Percentiles rank a stretch among this genome's conserved stretches.
phyloP scores from a whole-genome alignment of 2,888 invertebrate species.

The Drosophila paucipuncta region DNA sequence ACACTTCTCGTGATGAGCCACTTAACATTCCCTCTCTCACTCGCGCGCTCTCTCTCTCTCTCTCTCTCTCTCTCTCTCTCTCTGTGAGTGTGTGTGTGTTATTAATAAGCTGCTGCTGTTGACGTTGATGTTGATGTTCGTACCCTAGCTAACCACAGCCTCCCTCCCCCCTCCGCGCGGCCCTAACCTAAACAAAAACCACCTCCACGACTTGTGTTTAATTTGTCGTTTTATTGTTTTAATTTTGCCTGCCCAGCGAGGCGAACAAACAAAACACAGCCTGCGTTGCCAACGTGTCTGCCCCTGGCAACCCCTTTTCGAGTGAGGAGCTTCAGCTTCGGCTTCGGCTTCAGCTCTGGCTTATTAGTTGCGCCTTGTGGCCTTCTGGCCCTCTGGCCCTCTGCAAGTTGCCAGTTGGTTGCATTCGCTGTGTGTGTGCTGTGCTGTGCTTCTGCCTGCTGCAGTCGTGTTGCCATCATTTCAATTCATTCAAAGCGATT shows the following conservation, averaged over 20 bases:
- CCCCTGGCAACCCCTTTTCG: conserved; percentile 53
- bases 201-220: conserved; percentile 54
- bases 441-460: neutral
- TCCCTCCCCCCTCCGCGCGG: neutral
- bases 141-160: conserved; percentile 3
- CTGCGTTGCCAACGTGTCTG: neutral
- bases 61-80: neutral
- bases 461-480: neutral
- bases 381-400: conserved; percentile 14
- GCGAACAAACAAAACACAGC: conserved; percentile 45
- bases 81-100: conserved; percentile 32
- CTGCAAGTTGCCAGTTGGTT: conserved; percentile 76
- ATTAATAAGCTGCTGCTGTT: conserved; percentile 71
- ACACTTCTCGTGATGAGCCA: conserved; percentile 58
- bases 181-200: neutral
- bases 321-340: conserved; percentile 5
- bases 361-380: conserved; percentile 71
- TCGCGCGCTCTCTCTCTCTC: neutral
- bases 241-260: conserved; percentile 70
- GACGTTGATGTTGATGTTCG: neutral
- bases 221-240: conserved; percentile 76
- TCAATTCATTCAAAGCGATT: neutral
- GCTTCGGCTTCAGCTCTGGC: conserved; percentile 20
- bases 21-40: conserved; percentile 12
- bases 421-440: conserved; percentile 23